Conservation (phyloP, 2,113 vertebrate species). For the Formicarius rufipectus region DNA sequence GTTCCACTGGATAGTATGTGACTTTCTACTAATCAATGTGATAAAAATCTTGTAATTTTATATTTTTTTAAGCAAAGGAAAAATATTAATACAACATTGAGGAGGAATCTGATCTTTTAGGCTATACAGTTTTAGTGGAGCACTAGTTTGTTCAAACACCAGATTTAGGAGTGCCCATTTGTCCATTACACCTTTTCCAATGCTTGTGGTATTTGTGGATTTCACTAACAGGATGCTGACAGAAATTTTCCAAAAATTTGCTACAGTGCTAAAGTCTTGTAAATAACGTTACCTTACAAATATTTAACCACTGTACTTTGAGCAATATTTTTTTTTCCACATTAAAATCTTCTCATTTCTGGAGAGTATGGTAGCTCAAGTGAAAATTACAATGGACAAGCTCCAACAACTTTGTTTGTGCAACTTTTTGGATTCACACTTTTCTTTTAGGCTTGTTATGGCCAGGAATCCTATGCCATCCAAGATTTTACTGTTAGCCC, state of each 20-base stretch:
- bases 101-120: neutral
- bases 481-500: neutral
- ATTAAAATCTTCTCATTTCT: neutral
- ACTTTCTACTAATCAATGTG: neutral
- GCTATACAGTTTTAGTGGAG: neutral
- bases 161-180: neutral
- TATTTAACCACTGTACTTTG: neutral
- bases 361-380: neutral
- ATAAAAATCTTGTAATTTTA: neutral
- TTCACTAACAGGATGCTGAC: neutral
- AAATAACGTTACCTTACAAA: neutral
- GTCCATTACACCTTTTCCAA: neutral
- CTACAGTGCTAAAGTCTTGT: neutral
- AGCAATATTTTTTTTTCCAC: neutral
- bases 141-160: neutral
- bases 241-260: neutral
- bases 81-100: neutral
- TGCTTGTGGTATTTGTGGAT: neutral
- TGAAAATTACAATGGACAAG: neutral
- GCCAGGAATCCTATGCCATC: neutral
- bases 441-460: neutral
- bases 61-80: neutral
- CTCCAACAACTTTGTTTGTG: neutral
- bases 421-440: neutral
- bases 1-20: neutral